These are phyloP conservation scores for Laterallus jamaicensis DNA, from an alignment of 2,113 vertebrate species.

Conservation along the genomic window DNA sequence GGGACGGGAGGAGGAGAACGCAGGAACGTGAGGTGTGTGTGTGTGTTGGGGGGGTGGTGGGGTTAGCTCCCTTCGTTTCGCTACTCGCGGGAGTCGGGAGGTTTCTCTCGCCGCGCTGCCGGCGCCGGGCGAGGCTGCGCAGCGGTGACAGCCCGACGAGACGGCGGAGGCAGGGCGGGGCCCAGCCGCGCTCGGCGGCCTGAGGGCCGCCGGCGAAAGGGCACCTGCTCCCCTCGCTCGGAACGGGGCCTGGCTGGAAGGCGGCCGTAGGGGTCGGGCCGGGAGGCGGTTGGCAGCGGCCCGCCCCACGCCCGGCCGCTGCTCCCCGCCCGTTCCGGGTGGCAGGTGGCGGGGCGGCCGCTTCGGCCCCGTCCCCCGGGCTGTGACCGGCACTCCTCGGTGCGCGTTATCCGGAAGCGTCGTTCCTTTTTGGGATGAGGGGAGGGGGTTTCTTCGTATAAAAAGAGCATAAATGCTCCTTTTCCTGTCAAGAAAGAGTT, in stretches of 20 bases:
- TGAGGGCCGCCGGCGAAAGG: background rate
- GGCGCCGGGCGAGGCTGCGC: background rate
- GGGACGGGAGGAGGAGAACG: background rate
- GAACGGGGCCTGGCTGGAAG: background rate
- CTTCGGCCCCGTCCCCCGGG: too few relatives aligned
- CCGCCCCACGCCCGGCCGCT: background rate
- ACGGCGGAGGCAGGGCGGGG: background rate
- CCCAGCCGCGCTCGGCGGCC: background rate
- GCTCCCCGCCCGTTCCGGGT: background rate
- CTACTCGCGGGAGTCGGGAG: background rate
- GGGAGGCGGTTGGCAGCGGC: background rate
- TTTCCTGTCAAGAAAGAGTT: background rate
- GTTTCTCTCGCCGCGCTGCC: too few relatives aligned
- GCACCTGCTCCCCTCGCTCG: background rate
- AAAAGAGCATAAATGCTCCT: too few relatives aligned
- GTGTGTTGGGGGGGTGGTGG: too few relatives aligned
- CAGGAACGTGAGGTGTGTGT: background rate
- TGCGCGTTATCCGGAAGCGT: background rate
- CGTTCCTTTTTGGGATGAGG: background rate
- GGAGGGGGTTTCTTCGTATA: background rate
- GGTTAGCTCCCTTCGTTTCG: too few relatives aligned
- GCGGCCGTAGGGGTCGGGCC: background rate
- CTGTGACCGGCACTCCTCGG: background rate
- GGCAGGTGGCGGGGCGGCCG: constrained; percentile 2
- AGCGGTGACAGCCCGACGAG: background rate